Evolutionary conservation across 2,797 vertebrate species (phyloP).

Genomic region (Fundulus diaphanus): DNA sequence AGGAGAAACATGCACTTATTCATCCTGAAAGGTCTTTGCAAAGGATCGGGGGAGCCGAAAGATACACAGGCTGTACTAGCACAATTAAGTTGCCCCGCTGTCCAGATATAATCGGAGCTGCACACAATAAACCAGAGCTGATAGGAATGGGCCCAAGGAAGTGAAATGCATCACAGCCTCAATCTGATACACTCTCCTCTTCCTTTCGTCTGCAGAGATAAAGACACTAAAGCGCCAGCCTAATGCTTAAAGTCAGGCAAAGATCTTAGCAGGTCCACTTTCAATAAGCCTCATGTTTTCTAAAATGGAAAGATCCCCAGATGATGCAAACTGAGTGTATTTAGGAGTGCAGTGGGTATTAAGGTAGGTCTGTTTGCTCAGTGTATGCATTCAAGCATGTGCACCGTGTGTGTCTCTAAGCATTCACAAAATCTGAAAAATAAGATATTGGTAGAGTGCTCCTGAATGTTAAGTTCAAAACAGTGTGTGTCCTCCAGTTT

Average conservation of each 20-base stretch:
- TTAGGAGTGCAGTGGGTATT: neutral
- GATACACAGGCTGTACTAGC: constrained; percentile 53
- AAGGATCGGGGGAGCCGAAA: constrained; percentile 49
- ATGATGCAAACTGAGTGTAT: constrained; percentile 4
- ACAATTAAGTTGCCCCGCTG: constrained; percentile 71
- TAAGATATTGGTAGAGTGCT: neutral
- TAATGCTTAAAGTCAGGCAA: constrained; percentile 22
- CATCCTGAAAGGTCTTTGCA: constrained; percentile 59
- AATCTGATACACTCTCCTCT: constrained; percentile 40
- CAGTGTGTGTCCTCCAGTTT: constrained; percentile 13
- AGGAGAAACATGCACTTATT: constrained; percentile 41
- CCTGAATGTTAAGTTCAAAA: constrained; percentile 20
- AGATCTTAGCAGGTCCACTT: constrained; percentile 30
- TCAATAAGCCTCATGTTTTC: constrained; percentile 22
- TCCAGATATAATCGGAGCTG: constrained; percentile 68
- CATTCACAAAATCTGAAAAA: neutral
- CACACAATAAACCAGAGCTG: constrained; percentile 67
- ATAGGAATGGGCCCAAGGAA: constrained; percentile 62
- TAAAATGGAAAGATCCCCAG: constrained; percentile 34
- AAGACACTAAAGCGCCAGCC: constrained; percentile 21
- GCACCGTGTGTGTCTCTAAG: neutral
- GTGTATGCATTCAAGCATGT: neutral
- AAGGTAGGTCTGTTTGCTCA: neutral
- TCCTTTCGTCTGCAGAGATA: constrained; percentile 25
- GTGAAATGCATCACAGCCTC: constrained; percentile 61